Evolutionary conservation across 2,113 vertebrate species (phyloP).

Genomic region (Sinocyclocheilus anshuiensis): DNA sequence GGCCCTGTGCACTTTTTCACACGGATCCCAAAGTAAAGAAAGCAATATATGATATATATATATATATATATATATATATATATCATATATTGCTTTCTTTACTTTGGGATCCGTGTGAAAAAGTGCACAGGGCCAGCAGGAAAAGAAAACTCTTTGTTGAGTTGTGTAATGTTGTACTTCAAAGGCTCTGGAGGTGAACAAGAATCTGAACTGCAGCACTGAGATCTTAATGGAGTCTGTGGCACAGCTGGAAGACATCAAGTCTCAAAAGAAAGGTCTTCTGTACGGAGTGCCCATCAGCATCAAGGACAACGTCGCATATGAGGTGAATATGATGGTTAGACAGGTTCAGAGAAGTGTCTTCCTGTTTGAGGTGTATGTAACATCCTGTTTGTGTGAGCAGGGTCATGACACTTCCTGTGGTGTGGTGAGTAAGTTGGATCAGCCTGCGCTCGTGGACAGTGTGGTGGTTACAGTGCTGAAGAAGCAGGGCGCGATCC

Average conservation of each 20-base stretch:
- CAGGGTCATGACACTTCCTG: constrained; percentile 82
- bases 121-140: no score
- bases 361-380: neutral
- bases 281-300: constrained; percentile 88
- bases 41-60: no score
- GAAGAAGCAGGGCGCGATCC: constrained; percentile 89
- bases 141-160: neutral
- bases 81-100: no score
- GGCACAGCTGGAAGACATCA: constrained; percentile 73
- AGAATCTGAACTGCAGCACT: constrained; percentile 81
- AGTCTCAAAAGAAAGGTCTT: constrained; percentile 70
- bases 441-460: constrained; percentile 73
- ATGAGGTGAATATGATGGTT: constrained; percentile 74
- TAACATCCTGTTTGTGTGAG: constrained; percentile 10
- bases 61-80: no score
- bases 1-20: no score
- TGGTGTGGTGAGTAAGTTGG: constrained; percentile 78
- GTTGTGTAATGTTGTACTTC: neutral
- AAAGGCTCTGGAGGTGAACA: constrained; percentile 82
- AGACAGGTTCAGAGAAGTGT: neutral
- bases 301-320: constrained; percentile 85
- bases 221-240: constrained; percentile 81
- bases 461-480: constrained; percentile 86
- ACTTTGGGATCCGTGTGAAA: no score
- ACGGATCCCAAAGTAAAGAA: no score